Percentiles rank a stretch among this genome's conserved stretches.
These are phyloP conservation scores for Diplazon laetatorius DNA, from an alignment of 2,888 invertebrate genomes.

Conservation along the genomic window DNA sequence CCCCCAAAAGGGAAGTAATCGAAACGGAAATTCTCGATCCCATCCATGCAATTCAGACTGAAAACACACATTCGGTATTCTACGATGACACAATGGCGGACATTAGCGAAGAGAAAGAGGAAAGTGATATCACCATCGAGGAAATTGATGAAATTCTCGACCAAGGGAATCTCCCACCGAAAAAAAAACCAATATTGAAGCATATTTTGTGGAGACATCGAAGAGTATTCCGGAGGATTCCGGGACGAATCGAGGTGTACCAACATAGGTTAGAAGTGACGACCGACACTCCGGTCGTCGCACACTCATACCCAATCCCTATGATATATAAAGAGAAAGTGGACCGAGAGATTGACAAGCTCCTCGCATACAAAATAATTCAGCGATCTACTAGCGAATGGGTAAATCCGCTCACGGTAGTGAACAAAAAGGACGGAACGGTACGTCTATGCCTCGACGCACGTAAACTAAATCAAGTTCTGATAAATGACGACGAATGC, in stretches of 20 bases:
- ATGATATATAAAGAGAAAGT: constrained; percentile 66
- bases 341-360: constrained; percentile 64
- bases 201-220: constrained; percentile 4
- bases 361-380: constrained; percentile 68
- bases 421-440: constrained; percentile 41
- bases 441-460: constrained; percentile 47
- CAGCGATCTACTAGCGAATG: constrained; percentile 71
- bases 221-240: constrained; percentile 1
- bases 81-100: no score
- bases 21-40: no score
- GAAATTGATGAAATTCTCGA: no score
- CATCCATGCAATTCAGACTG: no score
- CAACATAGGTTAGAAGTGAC: constrained; percentile 67
- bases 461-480: background rate
- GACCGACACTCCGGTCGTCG: constrained; percentile 64
- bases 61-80: no score
- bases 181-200: background rate
- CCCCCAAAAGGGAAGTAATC: no score
- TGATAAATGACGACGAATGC: constrained; percentile 44
- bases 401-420: constrained; percentile 64
- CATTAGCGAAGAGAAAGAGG: no score
- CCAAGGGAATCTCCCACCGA: background rate
- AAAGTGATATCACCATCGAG: no score
- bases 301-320: constrained; percentile 70
- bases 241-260: constrained; percentile 14